Percentiles rank a stretch among this genome's conserved stretches.
Evolutionary conservation across 2,888 invertebrate species (phyloP).

Genomic region (Agrotis ipsilon): DNA sequence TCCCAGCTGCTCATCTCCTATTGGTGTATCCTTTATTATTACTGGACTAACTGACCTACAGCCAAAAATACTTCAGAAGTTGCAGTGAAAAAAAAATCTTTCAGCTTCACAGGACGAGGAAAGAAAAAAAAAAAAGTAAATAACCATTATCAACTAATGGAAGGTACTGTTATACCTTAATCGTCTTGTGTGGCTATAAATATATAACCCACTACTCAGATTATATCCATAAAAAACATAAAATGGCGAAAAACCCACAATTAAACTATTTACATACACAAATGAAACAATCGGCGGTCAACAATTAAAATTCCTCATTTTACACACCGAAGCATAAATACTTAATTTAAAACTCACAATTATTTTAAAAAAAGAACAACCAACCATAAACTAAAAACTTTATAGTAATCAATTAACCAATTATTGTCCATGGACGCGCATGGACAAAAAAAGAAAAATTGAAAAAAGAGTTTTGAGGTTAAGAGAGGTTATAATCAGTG

Average conservation of each 20-base stretch:
- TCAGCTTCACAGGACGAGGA: too few relatives aligned
- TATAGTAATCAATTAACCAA: conserved; percentile 67
- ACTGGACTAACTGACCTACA: too few relatives aligned
- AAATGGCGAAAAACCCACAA: neutral
- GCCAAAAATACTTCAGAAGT: too few relatives aligned
- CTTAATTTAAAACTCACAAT: conserved; percentile 58
- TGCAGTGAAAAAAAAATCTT: too few relatives aligned
- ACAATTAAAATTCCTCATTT: conserved; percentile 39
- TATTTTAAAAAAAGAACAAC: conserved; percentile 38
- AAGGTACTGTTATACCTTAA: neutral
- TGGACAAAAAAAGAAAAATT: conserved; percentile 27
- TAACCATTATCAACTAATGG: too few relatives aligned
- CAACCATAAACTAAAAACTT: conserved; percentile 59
- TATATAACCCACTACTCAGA: neutral
- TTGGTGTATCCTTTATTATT: too few relatives aligned
- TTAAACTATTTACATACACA: conserved; percentile 26
- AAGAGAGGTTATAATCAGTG: conserved; percentile 56
- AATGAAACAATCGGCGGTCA: conserved; percentile 36
- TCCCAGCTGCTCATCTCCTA: too few relatives aligned
- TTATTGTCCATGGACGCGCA: conserved; percentile 59
- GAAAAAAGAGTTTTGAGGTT: conserved; percentile 49
- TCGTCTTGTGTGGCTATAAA: conserved; percentile 1
- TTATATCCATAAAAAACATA: neutral
- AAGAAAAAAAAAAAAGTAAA: too few relatives aligned
- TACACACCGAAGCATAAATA: conserved; percentile 48